phyloP scores from a whole-genome alignment of 2,113 vertebrate genomes.

The Tursiops truncatus region DNA sequence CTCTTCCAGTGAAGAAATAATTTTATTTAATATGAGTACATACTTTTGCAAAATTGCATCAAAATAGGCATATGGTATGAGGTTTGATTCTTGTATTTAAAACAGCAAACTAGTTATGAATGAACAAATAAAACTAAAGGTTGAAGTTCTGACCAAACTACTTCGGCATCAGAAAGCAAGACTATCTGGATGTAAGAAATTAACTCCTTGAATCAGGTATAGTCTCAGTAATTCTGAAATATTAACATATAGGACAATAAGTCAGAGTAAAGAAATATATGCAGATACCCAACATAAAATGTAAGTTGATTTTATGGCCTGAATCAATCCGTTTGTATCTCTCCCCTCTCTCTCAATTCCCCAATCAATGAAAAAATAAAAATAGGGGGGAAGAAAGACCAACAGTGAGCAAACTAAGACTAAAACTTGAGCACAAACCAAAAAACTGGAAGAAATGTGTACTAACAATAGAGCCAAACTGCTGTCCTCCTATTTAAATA shows the following conservation, averaged over 20 bases:
- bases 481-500: background rate
- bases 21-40: constrained; percentile 15
- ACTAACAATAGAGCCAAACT: background rate
- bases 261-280: background rate
- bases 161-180: background rate
- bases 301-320: background rate
- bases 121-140: constrained; percentile 31
- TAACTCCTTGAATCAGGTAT: background rate
- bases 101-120: background rate
- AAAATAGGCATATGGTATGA: background rate
- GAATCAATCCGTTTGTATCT: background rate
- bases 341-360: background rate
- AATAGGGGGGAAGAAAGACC: background rate
- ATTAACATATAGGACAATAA: background rate
- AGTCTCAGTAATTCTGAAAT: constrained; percentile 1
- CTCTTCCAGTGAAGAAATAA: constrained; percentile 26
- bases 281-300: background rate
- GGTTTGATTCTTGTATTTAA: constrained; percentile 37
- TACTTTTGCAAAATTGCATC: constrained; percentile 4
- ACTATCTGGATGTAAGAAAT: background rate
- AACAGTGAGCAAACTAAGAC: background rate
- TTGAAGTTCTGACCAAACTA: constrained; percentile 34
- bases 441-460: background rate
- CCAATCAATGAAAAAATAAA: background rate
- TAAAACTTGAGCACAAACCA: background rate